Evolutionary conservation across 2,797 vertebrate genomes (phyloP).

Genomic region (Paramormyrops hopkinsi): DNA sequence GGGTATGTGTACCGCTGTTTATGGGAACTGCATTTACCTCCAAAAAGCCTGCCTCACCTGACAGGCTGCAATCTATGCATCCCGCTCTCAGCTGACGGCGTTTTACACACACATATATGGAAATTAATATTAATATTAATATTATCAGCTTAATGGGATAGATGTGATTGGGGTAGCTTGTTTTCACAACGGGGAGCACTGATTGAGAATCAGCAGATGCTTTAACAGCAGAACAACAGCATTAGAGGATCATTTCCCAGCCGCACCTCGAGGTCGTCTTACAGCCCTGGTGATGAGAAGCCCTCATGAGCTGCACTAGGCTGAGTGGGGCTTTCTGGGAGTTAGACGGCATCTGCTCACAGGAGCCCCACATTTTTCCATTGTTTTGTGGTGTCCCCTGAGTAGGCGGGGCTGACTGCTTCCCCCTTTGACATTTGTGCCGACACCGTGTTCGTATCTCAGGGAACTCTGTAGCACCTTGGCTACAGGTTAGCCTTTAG

Average conservation of each 20-base stretch:
- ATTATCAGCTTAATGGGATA: neutral
- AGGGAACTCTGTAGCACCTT: neutral
- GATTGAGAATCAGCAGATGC: neutral
- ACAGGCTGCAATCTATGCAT: neutral
- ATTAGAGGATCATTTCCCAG: neutral
- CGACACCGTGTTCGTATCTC: neutral
- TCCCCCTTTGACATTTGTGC: neutral
- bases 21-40: neutral
- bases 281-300: neutral
- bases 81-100: neutral
- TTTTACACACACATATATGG: neutral
- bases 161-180: neutral
- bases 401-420: neutral
- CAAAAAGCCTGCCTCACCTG: neutral
- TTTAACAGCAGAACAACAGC: neutral
- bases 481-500: neutral
- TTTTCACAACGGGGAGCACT: neutral
- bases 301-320: neutral
- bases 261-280: neutral
- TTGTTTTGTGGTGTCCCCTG: neutral
- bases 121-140: neutral
- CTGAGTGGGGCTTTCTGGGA: neutral
- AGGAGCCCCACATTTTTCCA: neutral
- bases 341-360: neutral
- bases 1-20: neutral